Evolutionary conservation across 2,113 vertebrate genomes (phyloP), one percentile per base, ranked within the genome.

Genomic region (Peromyscus polionotus): DNA sequence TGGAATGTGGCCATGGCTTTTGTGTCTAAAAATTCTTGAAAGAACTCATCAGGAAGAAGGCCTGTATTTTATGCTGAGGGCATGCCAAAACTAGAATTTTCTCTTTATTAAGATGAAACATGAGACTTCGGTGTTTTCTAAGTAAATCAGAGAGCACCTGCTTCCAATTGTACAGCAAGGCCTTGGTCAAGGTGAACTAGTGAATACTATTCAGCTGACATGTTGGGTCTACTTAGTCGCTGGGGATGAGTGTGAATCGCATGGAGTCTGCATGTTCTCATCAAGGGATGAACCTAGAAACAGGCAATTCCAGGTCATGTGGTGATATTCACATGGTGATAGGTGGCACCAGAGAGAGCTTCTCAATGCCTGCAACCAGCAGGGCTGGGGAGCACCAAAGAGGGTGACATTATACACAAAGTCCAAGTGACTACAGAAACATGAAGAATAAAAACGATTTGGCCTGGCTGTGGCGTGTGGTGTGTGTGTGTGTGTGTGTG

Each of bases 171-270:
- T n/a, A 54, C 59, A 26, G 61, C 42, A 48, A 12, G 65, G 73
- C 65, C 65, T 54, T 45, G 7, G 63, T 33, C 24, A n/a, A 72
- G 67, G 54, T 28, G 4, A 86, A 42, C 84, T 84, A 81, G 79
- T 42, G 22, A 22, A 65, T 76, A 70, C 28, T 88, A 5, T 70
- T 63, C 20, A 45, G 16, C 13, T 76, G 31, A 33, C 67, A 87
- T 6, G 31, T 76, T 19, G n/a, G 20, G 10, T 76, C 17, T 65
- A 0, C 45, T 33, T 54, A 14, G 19, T 16, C 39, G 72, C 28
- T 17, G 0, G 6, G 19, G 26, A 7, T n/a, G 1, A 33, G 5
- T 39, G 12, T 22, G 22, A 13, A 3, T 84, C 16, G 7, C 2
- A 20, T 10, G n/a, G 33, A 24, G 61, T 22, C 4, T 54, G 1